Evolutionary conservation across 2,888 invertebrate genomes (phyloP).

Genomic region (Branchellion lobata): DNA sequence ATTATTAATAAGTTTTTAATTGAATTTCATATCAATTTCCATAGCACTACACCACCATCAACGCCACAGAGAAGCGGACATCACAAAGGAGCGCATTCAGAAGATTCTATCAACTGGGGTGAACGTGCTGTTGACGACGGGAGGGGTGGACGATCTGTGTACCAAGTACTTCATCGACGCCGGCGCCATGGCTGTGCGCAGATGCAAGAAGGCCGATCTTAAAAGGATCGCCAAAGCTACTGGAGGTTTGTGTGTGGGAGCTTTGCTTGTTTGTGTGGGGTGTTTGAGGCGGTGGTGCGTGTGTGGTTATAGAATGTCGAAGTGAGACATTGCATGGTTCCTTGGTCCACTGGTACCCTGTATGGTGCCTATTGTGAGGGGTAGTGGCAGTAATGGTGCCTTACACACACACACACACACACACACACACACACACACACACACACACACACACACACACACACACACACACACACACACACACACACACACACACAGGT

Average conservation of each 20-base stretch:
- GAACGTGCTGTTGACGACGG: slow-evolving; percentile 88
- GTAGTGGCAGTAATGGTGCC: too few species aligned
- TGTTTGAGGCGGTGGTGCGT: not conserved
- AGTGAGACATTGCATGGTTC: not conserved
- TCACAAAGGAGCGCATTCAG: slow-evolving; percentile 93
- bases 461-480: too few species aligned
- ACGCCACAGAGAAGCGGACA: slow-evolving; percentile 79
- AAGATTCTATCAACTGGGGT: slow-evolving; percentile 92
- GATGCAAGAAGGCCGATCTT: slow-evolving; percentile 90
- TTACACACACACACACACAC: too few species aligned
- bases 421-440: too few species aligned
- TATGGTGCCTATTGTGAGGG: not conserved
- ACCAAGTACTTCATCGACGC: slow-evolving; percentile 97
- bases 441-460: too few species aligned
- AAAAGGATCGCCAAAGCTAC: slow-evolving; percentile 98
- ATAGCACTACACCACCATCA: too few species aligned
- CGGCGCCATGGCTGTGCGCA: slow-evolving; percentile 92
- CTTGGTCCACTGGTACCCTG: not conserved
- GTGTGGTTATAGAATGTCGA: not conserved
- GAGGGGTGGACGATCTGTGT: slow-evolving; percentile 97
- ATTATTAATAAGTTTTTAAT: too few species aligned
- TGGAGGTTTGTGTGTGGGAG: slow-evolving; percentile 67
- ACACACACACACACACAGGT: slow-evolving; percentile 54
- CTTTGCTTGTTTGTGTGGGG: too few species aligned
- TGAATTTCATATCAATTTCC: too few species aligned